These are phyloP conservation scores for Chrysogorgia sp. DNA, from an alignment of 92 coral and sea anemone genomes.

Conservation along the genomic window DNA sequence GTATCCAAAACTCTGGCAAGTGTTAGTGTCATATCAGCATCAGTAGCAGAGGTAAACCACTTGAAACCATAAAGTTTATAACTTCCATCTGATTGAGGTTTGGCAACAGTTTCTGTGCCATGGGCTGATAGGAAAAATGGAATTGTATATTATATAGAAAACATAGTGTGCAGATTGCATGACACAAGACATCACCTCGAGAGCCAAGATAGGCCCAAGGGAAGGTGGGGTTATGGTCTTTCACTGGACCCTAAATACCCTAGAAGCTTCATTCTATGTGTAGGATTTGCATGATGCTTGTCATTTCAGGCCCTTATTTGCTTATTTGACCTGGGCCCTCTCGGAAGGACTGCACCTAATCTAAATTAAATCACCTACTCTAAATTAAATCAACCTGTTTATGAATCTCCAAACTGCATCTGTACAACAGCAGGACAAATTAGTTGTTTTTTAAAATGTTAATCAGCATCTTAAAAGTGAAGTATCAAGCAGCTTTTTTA, in stretches of 20 bases:
- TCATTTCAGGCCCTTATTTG: no score
- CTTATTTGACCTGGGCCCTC: background rate
- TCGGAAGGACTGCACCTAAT: background rate
- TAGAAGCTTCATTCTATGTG: no score
- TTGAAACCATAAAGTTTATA: slow-evolving; percentile 82
- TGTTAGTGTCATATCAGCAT: slow-evolving; percentile 80
- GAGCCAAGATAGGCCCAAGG: no score
- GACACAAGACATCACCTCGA: no score
- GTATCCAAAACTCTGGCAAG: slow-evolving; percentile 76
- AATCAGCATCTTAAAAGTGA: background rate
- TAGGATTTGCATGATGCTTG: no score
- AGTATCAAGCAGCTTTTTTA: background rate
- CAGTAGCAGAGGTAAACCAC: slow-evolving; percentile 96
- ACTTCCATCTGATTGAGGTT: slow-evolving; percentile 71
- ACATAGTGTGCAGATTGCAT: no score
- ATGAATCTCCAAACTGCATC: no score
- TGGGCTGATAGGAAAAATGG: slow-evolving; percentile 49
- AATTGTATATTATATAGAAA: background rate
- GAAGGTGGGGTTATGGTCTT: no score
- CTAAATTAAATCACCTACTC: background rate
- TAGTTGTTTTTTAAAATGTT: no score
- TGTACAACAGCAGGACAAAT: no score
- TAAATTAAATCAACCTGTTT: background rate
- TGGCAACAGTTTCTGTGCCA: slow-evolving; percentile 86
- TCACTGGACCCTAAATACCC: no score